These are phyloP conservation scores for Drosophila setosimentum DNA, from an alignment of 2,888 invertebrate species.

Conservation along the genomic window DNA sequence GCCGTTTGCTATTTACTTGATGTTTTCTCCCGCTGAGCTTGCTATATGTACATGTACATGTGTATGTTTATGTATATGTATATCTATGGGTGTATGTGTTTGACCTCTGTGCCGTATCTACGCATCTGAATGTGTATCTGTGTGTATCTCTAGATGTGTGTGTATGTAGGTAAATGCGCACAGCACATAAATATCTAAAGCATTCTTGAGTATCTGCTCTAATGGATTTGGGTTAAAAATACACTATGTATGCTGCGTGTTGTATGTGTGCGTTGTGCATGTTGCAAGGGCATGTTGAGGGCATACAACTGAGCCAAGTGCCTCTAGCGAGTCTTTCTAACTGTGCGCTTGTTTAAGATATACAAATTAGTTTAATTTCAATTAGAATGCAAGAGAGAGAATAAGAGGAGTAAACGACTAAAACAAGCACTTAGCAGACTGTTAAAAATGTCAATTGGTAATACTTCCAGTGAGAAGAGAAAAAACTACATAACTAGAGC, in stretches of 20 bases:
- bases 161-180: conserved; percentile 45
- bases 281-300: conserved; percentile 74
- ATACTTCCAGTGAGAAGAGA: conserved; percentile 7
- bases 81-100: conserved; percentile 22
- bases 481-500: not conserved
- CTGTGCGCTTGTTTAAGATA: conserved; percentile 63
- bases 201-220: conserved; percentile 81
- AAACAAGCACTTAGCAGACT: conserved; percentile 62
- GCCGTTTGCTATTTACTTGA: conserved; percentile 71
- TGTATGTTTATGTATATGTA: conserved; percentile 19
- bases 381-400: conserved; percentile 62
- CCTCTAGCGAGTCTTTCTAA: conserved; percentile 14
- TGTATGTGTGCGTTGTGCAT: conserved; percentile 24
- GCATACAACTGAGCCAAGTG: conserved; percentile 57
- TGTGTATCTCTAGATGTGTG: conserved; percentile 20
- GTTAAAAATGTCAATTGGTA: conserved; percentile 66
- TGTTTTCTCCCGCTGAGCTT: conserved; percentile 54
- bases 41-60: conserved; percentile 8
- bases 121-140: conserved; percentile 26
- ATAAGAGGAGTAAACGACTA: conserved; percentile 22
- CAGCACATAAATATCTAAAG: conserved; percentile 79
- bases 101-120: conserved; percentile 22
- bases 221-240: conserved; percentile 82
- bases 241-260: conserved; percentile 38
- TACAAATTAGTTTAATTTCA: conserved; percentile 80